These are phyloP conservation scores for Hetaerina titia DNA, from an alignment of 2,888 invertebrate genomes.

Conservation along the genomic window DNA sequence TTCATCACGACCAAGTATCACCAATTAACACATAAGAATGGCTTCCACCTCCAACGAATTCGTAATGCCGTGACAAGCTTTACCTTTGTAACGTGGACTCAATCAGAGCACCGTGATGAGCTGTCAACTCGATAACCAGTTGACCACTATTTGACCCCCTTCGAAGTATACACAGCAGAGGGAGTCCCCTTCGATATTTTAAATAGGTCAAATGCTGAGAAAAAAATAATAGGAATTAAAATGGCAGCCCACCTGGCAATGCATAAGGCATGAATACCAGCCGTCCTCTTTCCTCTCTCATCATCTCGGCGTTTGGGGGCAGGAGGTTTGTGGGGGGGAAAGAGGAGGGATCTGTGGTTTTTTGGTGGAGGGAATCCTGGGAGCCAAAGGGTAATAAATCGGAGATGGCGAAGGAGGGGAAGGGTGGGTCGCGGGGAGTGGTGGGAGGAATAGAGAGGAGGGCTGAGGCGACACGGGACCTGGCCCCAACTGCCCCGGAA, in stretches of 20 bases:
- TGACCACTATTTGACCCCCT: neutral
- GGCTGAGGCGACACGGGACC: conserved; percentile 51
- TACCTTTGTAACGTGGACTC: neutral
- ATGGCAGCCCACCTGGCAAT: neutral
- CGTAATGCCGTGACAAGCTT: neutral
- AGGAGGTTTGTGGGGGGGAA: no score
- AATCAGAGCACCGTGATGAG: neutral
- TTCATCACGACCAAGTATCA: neutral
- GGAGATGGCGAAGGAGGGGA: neutral
- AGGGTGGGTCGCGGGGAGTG: neutral
- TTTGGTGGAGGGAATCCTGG: neutral
- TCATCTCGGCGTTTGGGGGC: neutral
- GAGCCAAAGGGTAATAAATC: conserved; percentile 57
- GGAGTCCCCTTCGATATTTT: neutral
- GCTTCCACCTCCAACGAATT: neutral
- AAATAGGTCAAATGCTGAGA: neutral
- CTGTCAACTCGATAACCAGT: neutral
- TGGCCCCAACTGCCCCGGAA: conserved; percentile 58
- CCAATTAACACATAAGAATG: neutral
- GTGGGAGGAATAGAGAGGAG: neutral
- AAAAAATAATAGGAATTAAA: neutral
- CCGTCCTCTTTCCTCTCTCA: neutral
- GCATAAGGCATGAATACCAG: neutral
- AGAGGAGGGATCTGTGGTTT: neutral
- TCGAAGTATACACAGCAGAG: neutral